Conservation (phyloP, 2,113 vertebrate species). For the Syngnathus typhle region DNA sequence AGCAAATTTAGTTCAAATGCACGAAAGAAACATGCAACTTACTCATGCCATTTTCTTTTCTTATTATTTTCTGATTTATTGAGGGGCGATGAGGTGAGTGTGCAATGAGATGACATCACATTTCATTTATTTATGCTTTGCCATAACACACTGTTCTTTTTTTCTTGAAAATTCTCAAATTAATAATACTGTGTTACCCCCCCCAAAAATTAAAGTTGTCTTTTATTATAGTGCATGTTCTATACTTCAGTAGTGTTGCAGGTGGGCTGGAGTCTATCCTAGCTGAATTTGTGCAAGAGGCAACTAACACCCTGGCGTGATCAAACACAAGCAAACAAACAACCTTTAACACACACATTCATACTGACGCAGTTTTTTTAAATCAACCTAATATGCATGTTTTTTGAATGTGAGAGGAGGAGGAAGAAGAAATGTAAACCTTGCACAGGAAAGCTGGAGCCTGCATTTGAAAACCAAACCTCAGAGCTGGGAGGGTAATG, state of each 20-base stretch:
- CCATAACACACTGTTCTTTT: too few species aligned
- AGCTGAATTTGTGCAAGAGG: background rate
- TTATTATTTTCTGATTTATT: too few species aligned
- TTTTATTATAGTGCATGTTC: background rate
- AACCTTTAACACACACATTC: background rate
- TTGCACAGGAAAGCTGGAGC: background rate
- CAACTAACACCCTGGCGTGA: background rate
- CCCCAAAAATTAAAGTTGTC: too few species aligned
- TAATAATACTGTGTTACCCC: too few species aligned
- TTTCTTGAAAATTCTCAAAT: too few species aligned
- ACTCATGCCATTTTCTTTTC: too few species aligned
- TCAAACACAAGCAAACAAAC: background rate
- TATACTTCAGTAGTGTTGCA: background rate
- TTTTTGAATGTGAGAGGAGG: background rate
- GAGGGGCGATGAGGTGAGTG: too few species aligned
- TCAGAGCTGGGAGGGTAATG: background rate
- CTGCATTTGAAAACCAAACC: background rate
- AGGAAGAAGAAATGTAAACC: background rate
- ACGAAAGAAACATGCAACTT: too few species aligned
- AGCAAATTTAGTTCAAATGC: too few species aligned
- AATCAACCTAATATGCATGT: background rate
- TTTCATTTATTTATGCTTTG: too few species aligned
- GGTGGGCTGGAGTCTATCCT: background rate
- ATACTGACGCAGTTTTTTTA: background rate
- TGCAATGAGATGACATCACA: too few species aligned